These are phyloP conservation scores for Petrocephalus schoutedeni DNA, from an alignment of 2,797 vertebrate species.

Conservation along the genomic window DNA sequence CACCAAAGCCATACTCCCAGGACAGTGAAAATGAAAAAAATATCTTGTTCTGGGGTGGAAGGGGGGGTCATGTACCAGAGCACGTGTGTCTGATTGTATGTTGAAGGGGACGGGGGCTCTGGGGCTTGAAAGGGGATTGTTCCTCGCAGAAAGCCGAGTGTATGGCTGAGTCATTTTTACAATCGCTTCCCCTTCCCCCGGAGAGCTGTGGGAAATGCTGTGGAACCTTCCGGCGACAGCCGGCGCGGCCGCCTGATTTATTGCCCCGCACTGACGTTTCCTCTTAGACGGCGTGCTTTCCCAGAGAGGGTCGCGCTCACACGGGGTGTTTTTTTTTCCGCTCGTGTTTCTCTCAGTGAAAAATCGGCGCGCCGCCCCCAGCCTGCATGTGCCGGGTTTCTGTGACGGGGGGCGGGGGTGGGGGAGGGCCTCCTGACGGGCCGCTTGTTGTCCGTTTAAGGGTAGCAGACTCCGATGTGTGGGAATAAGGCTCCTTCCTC, in stretches of 20 bases:
- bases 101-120: neutral
- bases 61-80: neutral
- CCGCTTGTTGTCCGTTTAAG: neutral
- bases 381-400: neutral
- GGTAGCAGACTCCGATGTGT: neutral
- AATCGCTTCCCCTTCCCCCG: neutral
- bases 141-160: neutral
- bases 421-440: neutral
- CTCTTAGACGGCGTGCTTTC: neutral
- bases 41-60: neutral
- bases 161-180: neutral
- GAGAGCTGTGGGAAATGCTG: neutral
- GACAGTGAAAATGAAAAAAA: slow-evolving; percentile 14
- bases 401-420: neutral
- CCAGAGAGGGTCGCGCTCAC: neutral
- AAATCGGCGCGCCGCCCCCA: neutral
- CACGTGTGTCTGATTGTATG: neutral
- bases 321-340: neutral
- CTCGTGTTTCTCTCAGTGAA: neutral
- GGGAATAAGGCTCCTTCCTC: neutral
- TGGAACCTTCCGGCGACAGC: neutral
- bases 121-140: neutral
- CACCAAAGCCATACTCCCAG: neutral
- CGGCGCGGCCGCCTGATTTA: neutral
- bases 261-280: neutral